Evolutionary conservation across 2,113 vertebrate species (phyloP).

Genomic region (Cricetomys ansorgei): DNA sequence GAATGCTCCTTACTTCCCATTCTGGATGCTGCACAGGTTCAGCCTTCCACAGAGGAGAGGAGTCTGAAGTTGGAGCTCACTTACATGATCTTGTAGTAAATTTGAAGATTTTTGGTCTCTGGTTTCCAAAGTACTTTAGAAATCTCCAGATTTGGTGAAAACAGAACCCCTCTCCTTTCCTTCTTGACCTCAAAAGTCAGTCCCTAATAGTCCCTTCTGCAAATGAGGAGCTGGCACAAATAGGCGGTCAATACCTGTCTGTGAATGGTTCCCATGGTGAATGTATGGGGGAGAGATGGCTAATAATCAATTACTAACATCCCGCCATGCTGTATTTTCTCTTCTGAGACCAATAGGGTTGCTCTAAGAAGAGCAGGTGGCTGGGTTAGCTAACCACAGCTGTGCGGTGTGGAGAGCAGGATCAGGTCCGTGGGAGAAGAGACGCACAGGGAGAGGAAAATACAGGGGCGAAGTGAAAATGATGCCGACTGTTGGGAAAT

Average conservation of each 20-base stretch:
- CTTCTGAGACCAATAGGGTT: background rate
- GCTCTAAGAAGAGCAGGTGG: background rate
- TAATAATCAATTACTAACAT: background rate
- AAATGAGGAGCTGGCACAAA: background rate
- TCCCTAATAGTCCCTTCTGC: background rate
- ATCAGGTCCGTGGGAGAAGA: background rate
- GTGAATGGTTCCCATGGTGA: background rate
- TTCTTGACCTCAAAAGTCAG: no score
- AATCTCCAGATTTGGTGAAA: background rate
- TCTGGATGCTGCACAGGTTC: background rate
- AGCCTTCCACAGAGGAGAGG: background rate
- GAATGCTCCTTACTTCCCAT: background rate
- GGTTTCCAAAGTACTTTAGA: background rate
- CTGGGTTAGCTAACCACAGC: background rate
- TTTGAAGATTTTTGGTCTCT: background rate
- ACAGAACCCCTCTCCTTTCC: fast-evolving
- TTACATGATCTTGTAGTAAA: background rate
- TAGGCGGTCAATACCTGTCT: background rate
- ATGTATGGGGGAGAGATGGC: background rate
- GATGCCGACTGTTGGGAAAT: fast-evolving
- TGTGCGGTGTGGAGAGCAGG: background rate
- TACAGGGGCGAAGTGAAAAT: background rate
- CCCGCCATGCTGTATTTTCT: background rate
- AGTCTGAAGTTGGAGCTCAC: background rate
- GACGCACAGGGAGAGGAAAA: background rate